Conservation (phyloP, 2,888 invertebrate genomes). For the Ophioninae sp. region DNA sequence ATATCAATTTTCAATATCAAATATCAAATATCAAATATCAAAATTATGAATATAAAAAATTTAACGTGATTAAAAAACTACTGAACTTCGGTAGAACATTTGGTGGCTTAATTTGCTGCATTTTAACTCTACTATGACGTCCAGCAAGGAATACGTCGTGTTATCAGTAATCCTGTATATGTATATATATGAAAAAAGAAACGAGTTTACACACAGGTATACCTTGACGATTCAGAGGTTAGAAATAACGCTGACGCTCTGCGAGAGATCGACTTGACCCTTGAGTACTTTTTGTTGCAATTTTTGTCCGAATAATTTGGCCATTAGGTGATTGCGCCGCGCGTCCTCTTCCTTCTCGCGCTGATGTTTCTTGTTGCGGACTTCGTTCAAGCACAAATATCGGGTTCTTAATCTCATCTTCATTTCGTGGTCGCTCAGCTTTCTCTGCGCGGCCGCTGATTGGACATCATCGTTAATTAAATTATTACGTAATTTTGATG, state of each 20-base stretch:
- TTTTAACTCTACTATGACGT: too few species aligned
- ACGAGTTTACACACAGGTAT: background rate
- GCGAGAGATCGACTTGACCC: slow-evolving; percentile 86
- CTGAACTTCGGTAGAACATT: too few species aligned
- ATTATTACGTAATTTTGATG: background rate
- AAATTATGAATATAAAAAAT: too few species aligned
- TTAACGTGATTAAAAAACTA: too few species aligned
- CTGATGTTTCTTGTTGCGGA: slow-evolving; percentile 83
- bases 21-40: too few species aligned
- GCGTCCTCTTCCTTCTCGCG: slow-evolving; percentile 84
- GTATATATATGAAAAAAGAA: background rate
- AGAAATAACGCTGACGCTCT: slow-evolving; percentile 84
- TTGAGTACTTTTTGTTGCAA: slow-evolving; percentile 86
- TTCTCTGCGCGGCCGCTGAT: slow-evolving; percentile 75
- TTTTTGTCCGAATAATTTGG: slow-evolving; percentile 89
- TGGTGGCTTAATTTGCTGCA: too few species aligned
- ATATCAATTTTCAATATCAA: too few species aligned
- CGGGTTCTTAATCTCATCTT: slow-evolving; percentile 84
- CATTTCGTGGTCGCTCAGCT: slow-evolving; percentile 84
- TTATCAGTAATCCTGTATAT: too few species aligned
- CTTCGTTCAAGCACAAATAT: slow-evolving; percentile 88
- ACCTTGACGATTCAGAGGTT: slow-evolving; percentile 72
- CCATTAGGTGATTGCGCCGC: slow-evolving; percentile 88
- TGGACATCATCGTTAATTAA: background rate
- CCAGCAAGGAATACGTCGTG: too few species aligned